Evolutionary conservation across 2,113 vertebrate genomes (phyloP).

Genomic region (Elaphurus davidianus): DNA sequence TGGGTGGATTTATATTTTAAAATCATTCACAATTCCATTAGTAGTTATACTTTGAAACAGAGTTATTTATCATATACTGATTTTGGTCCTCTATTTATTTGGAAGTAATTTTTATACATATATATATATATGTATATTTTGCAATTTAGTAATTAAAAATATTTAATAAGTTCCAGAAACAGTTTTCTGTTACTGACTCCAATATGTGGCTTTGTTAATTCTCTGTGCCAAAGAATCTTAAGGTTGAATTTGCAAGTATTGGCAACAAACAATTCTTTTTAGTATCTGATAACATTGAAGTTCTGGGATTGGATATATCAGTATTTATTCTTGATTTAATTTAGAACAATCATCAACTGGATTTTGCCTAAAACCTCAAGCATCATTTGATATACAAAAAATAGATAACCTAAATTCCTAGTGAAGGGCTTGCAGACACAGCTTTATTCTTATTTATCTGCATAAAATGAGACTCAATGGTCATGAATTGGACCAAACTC

Average conservation of each 20-base stretch:
- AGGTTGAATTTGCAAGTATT: background rate
- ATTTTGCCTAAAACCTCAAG: background rate
- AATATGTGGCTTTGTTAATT: slow-evolving; percentile 40
- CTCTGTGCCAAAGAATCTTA: background rate
- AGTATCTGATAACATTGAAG: background rate
- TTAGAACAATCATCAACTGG: background rate
- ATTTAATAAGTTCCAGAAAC: background rate
- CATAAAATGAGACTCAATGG: background rate
- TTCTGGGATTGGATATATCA: background rate
- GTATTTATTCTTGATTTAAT: background rate
- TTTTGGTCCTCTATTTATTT: slow-evolving; percentile 39
- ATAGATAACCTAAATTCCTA: background rate
- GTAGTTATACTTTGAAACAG: background rate
- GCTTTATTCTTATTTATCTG: background rate
- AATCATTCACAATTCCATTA: background rate
- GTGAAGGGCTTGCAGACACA: background rate
- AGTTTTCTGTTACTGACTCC: slow-evolving; percentile 10
- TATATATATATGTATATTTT: background rate
- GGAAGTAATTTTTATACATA: background rate
- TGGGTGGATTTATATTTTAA: slow-evolving; percentile 5
- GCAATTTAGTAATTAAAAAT: background rate
- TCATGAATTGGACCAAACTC: background rate
- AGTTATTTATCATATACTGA: background rate
- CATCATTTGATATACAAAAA: background rate
- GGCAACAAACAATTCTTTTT: background rate